Conservation (phyloP, 2,888 invertebrate species). For the Philereme transversata region DNA sequence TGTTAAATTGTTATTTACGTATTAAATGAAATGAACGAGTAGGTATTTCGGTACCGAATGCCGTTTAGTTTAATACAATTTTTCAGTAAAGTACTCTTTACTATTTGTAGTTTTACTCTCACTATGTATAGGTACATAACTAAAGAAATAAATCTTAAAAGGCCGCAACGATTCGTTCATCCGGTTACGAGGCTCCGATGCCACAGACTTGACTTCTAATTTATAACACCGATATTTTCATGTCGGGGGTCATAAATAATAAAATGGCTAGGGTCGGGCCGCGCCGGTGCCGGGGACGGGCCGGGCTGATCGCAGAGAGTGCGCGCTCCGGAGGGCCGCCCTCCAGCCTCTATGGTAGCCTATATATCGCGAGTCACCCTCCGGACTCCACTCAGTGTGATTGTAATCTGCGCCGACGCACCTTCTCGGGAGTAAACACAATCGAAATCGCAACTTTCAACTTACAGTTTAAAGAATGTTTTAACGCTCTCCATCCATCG, state of each 20-base stretch:
- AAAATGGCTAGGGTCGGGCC: not conserved
- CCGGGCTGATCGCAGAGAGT: not conserved
- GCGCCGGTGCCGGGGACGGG: not conserved
- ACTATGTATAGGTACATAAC: no score
- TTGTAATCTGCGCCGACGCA: conserved; percentile 25
- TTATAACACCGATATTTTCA: not conserved
- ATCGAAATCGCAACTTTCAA: not conserved
- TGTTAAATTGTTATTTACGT: not conserved
- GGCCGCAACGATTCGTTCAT: no score
- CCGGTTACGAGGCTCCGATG: no score
- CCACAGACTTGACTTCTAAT: no score
- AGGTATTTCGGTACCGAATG: not conserved
- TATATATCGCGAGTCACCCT: conserved; percentile 18
- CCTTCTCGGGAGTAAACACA: not conserved
- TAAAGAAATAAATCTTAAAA: no score
- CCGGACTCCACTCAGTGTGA: conserved; percentile 2
- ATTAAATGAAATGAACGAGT: no score
- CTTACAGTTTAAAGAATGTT: not conserved
- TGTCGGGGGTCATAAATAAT: not conserved
- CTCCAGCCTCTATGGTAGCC: conserved; percentile 9
- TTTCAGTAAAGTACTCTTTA: conserved; percentile 8
- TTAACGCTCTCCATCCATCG: not conserved
- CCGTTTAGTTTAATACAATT: conserved; percentile 1
- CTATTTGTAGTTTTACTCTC: not conserved
- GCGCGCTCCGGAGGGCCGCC: conserved; percentile 7